phyloP scores from a whole-genome alignment of 2,113 vertebrate species.

The Panthera tigris region DNA sequence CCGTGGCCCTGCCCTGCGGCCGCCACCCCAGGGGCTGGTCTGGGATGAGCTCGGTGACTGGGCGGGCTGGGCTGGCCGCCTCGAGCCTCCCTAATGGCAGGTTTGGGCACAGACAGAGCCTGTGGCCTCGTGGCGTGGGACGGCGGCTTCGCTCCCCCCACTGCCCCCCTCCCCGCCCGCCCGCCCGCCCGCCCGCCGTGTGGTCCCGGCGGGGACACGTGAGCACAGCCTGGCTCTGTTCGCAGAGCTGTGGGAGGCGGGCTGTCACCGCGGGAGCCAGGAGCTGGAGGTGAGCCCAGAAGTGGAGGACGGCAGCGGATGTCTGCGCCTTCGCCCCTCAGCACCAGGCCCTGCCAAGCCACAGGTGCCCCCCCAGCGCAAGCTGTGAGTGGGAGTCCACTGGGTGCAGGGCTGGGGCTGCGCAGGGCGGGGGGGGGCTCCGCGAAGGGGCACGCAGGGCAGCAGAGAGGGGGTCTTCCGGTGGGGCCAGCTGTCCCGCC shows the following conservation, averaged over 20 bases:
- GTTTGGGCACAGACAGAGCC: slow-evolving; percentile 62
- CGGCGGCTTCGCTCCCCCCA: neutral
- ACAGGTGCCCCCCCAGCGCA: slow-evolving; percentile 33
- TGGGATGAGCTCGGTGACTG: neutral
- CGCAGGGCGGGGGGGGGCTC: accelerated
- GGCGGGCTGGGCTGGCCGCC: neutral
- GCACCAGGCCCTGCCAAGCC: slow-evolving; percentile 45
- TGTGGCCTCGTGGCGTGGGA: slow-evolving; percentile 28
- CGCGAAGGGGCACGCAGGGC: neutral
- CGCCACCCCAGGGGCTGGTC: neutral
- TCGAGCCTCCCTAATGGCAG: neutral
- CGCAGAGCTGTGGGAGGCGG: slow-evolving; percentile 64
- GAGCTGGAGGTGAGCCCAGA: slow-evolving; percentile 70
- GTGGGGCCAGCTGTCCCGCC: neutral
- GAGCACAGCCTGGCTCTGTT: slow-evolving; percentile 71
- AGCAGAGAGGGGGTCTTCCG: neutral
- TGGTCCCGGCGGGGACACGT: slow-evolving; percentile 56
- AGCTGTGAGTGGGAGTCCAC: accelerated
- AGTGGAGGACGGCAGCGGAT: neutral
- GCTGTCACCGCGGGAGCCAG: slow-evolving; percentile 58
- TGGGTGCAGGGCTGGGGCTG: neutral
- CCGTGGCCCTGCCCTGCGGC: neutral
- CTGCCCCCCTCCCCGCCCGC: neutral
- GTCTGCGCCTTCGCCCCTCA: slow-evolving; percentile 10
- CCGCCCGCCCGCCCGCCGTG: slow-evolving; percentile 3